Base-by-base conservation (phyloP, 2,888 invertebrate species). In the Thecocarcelia acutangulata region DNA sequence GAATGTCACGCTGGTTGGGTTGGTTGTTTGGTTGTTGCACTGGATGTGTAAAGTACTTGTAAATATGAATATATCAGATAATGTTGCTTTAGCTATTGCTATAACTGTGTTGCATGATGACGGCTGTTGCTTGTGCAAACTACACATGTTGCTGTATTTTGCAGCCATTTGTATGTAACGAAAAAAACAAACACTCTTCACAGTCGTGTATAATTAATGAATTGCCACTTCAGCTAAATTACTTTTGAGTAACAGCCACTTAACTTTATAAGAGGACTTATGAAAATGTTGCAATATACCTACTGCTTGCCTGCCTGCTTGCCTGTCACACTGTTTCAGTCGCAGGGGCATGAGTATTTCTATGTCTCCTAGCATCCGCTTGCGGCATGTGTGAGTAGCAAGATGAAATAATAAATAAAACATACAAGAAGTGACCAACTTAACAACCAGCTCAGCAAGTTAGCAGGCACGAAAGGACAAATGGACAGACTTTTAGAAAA, bases 171-270 rank as follows among this genome's bases (percentile, higher is more conserved):
- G 48, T 33, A 21, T 37, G 66, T 46, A 33, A 33, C 8, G 8
- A 8, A 33, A 33, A 33, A 33, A 9, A 9, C 33, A 33, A 66
- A 64, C 69, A 61, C 59, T 74, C 63, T 66, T 80, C 69, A 63
- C 59, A 69, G 63, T 74, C 61, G 83, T 84, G 85, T 85, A 87
- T 88, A 89, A 89, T 88, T 88, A 89, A 89, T 88, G 86, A 88
- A 88, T 86, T 87, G 85, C 86, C 88, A 87, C 88, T 88, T 89
- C 86, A 86, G 87, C 84, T 87, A 87, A 88, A 88, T 89, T 88
- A 89, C 86, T 85, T 89, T 88, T 69, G 77, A 74, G 82, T 68
- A 78, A 88, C 87, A 88, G 85, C 86, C 82, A 82, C 82, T 82
- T 82, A 82, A 82, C 82, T 78, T 82, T 70, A 70, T 74, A 79